Evolutionary conservation across 2,113 vertebrate species (phyloP).

Genomic region (Leiothrix lutea): DNA sequence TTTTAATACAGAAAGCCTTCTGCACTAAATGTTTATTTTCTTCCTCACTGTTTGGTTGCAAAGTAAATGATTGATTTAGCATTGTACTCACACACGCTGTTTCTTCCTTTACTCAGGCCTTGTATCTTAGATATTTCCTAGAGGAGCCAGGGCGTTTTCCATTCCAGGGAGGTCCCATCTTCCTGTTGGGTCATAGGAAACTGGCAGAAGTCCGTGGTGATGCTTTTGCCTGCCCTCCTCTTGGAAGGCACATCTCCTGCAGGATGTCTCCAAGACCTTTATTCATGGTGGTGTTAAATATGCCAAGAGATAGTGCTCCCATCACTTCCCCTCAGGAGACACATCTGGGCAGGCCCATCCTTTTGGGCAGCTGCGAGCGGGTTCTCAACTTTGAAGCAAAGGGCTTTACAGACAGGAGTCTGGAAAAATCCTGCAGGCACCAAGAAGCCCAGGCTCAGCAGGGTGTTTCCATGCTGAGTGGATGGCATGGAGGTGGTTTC

Average conservation of each 20-base stretch:
- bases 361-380: neutral
- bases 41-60: neutral
- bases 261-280: slow-evolving; percentile 12
- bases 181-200: slow-evolving; percentile 31
- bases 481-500: neutral
- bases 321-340: neutral
- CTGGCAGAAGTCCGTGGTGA: neutral
- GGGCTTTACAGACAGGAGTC: neutral
- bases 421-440: neutral
- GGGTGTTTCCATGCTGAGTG: neutral
- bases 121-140: neutral
- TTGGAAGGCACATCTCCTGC: neutral
- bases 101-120: neutral
- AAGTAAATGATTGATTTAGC: neutral
- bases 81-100: neutral
- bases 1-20: neutral
- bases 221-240: neutral
- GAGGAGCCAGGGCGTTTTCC: neutral
- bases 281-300: neutral
- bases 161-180: slow-evolving; percentile 15
- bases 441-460: neutral
- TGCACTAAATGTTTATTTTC: neutral
- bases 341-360: neutral
- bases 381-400: neutral
- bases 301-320: neutral